Base-by-base conservation (phyloP, 2,797 vertebrate genomes). In the Otus scops region DNA sequence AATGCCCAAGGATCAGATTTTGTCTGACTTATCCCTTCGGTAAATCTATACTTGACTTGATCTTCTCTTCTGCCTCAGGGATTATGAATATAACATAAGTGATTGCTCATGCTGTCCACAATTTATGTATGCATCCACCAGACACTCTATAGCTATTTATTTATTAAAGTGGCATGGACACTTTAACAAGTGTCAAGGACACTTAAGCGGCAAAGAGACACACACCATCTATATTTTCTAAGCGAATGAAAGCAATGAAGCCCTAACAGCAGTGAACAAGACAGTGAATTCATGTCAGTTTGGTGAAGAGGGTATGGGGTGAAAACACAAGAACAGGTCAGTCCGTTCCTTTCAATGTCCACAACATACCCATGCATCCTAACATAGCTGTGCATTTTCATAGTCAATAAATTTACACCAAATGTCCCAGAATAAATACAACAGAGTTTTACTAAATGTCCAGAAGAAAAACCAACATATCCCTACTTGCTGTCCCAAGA, bases 1-100 rank as follows among this genome's bases (percentile, higher is more conserved):
- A 88, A 92, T 76, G 80, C 36, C 74, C 90, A 81, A 71, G 94
- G 96, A 95, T 97, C 96, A 96, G 88, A 32, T 96, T 96, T 86
- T 97, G 83, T 82, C 54, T 88, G 85, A 94, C 86, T 94, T 94
- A 94, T 93, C 87, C 89, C 88, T 91, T 57, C 1, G 34, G 96
- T 95, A 96, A 95, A 90, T 82, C 92, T 96, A 95, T 91, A 90
- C 86, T 60, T 43, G 67, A 92, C 74, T 21, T 95, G 92, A 96
- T 95, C 95, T 96, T 92, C 88, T 91, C 86, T 87, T 93, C 80
- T 87, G 84, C 77, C 56, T 60, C 56, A 14, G 86, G 86, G 91
- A 86, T 95, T 93, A 93, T 15, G 77, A 61, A 63, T 38, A 73
- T 18, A 75, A 68, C 50, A 39, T 20, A 36, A 93, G 68, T 3